Percentiles rank a stretch among this genome's conserved stretches.
phyloP scores from a whole-genome alignment of 2,888 invertebrate genomes.

The Callinectes sapidus region DNA sequence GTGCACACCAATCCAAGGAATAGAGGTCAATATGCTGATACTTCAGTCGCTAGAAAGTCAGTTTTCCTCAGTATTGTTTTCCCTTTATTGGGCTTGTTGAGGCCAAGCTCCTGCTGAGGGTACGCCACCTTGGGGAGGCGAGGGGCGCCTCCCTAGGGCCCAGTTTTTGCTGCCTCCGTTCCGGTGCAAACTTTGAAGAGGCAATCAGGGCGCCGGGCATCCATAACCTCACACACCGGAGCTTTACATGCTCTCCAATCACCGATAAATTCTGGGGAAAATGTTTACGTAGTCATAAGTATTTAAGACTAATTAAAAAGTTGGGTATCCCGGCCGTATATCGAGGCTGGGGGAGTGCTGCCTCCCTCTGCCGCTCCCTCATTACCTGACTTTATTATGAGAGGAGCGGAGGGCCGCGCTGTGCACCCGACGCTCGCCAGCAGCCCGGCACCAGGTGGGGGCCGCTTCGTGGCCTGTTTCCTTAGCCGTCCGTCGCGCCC shows the following conservation, averaged over 20 bases:
- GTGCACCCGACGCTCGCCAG: background rate
- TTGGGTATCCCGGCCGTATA: conserved; percentile 42
- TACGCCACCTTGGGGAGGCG: background rate
- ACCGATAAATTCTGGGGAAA: conserved; percentile 47
- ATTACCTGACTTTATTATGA: conserved; percentile 19
- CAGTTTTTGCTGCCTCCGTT: background rate
- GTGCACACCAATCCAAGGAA: background rate
- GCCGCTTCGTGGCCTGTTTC: background rate
- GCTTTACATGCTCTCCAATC: conserved; percentile 50
- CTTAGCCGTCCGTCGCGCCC: background rate
- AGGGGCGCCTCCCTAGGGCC: background rate
- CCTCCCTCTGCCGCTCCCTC: conserved; percentile 10
- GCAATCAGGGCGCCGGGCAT: conserved; percentile 49
- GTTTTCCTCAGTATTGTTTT: background rate
- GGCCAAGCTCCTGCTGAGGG: background rate
- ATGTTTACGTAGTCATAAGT: conserved; percentile 53
- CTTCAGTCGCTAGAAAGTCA: background rate
- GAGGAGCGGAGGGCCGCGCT: background rate
- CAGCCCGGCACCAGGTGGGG: background rate
- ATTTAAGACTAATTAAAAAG: conserved; percentile 65
- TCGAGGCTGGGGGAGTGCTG: conserved; percentile 17
- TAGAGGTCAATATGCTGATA: background rate
- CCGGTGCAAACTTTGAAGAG: conserved; percentile 35
- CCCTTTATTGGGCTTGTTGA: background rate
- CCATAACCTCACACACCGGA: conserved; percentile 37